These are phyloP conservation scores for Pheosia gnoma DNA, from an alignment of 2,888 invertebrate species.

Conservation along the genomic window DNA sequence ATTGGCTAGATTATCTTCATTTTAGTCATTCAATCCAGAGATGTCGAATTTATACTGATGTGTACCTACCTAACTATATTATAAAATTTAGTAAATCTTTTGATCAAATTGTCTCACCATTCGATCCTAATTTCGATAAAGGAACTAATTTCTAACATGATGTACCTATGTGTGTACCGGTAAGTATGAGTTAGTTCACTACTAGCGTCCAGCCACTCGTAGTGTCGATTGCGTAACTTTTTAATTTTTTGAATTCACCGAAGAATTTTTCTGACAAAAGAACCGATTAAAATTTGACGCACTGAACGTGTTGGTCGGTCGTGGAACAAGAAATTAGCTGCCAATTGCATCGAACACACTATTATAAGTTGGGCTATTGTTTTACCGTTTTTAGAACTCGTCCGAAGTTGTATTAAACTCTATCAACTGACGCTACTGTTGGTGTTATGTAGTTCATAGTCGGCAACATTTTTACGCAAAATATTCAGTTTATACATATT, in stretches of 20 bases:
- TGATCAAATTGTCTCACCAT: too few relatives aligned
- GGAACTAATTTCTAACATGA: too few relatives aligned
- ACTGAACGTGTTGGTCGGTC: conserved; percentile 58
- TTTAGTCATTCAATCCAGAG: background rate
- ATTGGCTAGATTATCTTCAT: too few relatives aligned
- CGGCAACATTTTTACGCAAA: background rate
- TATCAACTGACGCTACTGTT: background rate
- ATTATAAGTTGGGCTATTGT: conserved; percentile 80
- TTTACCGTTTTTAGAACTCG: conserved; percentile 76
- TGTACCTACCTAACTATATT: too few relatives aligned
- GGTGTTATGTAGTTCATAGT: background rate
- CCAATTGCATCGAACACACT: conserved; percentile 80
- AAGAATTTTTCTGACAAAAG: conserved; percentile 54
- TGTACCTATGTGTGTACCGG: background rate
- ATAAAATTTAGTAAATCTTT: background rate
- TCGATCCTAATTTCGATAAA: too few relatives aligned
- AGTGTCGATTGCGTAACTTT: conserved; percentile 36
- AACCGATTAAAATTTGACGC: conserved; percentile 71
- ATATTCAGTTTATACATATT: background rate
- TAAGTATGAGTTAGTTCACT: conserved; percentile 21
- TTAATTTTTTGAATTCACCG: conserved; percentile 39
- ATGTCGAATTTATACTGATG: too few relatives aligned
- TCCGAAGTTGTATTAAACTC: conserved; percentile 48
- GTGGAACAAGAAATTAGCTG: conserved; percentile 78
- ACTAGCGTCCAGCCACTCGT: conserved; percentile 21